Percentiles rank a stretch among this genome's conserved stretches.
Conservation (phyloP, 1,140 invertebrate genomes). For the Drosophila tropicalis region DNA sequence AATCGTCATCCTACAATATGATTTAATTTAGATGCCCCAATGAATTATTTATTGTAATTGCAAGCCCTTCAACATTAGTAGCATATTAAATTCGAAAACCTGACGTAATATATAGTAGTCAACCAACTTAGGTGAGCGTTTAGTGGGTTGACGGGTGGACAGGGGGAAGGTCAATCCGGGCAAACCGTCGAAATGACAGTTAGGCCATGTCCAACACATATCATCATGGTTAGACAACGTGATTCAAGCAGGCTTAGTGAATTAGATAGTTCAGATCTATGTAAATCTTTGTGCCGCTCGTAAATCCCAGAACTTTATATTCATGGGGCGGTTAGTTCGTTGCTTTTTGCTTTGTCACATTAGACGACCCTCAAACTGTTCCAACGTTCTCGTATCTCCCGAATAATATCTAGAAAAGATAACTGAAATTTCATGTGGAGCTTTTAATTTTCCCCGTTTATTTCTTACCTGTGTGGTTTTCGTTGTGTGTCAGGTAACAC, state of each 20-base stretch:
- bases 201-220: not conserved
- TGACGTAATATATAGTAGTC: conserved; percentile 33
- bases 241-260: conserved; percentile 26
- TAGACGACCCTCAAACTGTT: conserved; percentile 18
- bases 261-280: conserved; percentile 24
- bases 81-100: conserved; percentile 36
- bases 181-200: not conserved
- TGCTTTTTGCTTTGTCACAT: conserved; percentile 30
- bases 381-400: conserved; percentile 20
- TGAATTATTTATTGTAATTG: conserved; percentile 59
- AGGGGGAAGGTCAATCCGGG: conserved; percentile 43
- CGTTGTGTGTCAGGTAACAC: conserved; percentile 34
- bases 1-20: not conserved
- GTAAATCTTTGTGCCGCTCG: conserved; percentile 16
- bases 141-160: conserved; percentile 31
- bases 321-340: not conserved
- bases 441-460: conserved; percentile 23
- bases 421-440: conserved; percentile 61
- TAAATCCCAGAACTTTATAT: conserved; percentile 27
- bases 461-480: not conserved
- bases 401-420: conserved; percentile 18
- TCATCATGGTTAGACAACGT: conserved; percentile 27
- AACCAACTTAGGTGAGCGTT: conserved; percentile 10
- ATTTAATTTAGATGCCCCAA: conserved; percentile 31
- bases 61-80: conserved; percentile 45